These are phyloP conservation scores for Micrasema longulum DNA, from an alignment of 1,140 invertebrate species.

Conservation along the genomic window DNA sequence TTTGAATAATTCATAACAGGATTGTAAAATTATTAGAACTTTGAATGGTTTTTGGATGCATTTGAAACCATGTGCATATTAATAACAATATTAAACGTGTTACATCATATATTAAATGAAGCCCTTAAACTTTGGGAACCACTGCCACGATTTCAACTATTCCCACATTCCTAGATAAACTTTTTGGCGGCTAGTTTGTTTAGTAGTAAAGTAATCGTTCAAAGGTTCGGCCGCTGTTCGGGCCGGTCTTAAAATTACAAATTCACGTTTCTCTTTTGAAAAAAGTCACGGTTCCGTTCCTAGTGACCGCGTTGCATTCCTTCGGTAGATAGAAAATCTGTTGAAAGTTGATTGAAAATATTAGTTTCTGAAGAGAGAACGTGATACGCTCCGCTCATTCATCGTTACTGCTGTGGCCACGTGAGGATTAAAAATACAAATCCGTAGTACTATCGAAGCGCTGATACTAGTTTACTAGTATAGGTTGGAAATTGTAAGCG, in stretches of 20 bases:
- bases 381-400: constrained; percentile 25
- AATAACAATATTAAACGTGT: no score
- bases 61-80: no score
- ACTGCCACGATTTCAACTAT: constrained; percentile 44
- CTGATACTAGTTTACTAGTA: no score
- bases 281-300: not conserved
- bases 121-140: constrained; percentile 37
- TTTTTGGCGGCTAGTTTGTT: constrained; percentile 54
- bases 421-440: constrained; percentile 27
- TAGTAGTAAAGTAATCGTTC: constrained; percentile 47
- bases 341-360: no score
- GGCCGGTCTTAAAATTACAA: not conserved
- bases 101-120: no score
- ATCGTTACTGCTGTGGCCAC: constrained; percentile 17
- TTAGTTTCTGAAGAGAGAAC: not conserved
- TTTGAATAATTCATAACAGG: no score
- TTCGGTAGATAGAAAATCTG: not conserved
- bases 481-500: not conserved
- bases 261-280: no score
- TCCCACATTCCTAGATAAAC: constrained; percentile 55
- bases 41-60: no score
- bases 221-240: constrained; percentile 39
- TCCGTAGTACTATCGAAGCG: constrained; percentile 14
- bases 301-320: not conserved
- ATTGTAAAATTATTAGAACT: no score